A percentile compares a stretch with the other conserved stretches of the same genome.
These are phyloP conservation scores for Paralichthys olivaceus DNA, from an alignment of 2,113 vertebrate species.

Conservation along the genomic window DNA sequence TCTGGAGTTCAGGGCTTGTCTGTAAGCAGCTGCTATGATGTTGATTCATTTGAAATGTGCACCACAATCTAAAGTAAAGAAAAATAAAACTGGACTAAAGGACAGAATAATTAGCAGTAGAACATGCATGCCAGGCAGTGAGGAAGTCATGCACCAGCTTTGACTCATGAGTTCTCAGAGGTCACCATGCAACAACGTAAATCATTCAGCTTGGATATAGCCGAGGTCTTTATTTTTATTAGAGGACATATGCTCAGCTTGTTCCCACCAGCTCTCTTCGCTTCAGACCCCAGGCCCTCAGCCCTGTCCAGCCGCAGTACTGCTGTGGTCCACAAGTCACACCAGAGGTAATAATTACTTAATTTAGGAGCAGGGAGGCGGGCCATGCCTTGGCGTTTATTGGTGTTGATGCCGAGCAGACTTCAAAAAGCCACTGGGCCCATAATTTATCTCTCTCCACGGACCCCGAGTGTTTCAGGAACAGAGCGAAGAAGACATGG, in stretches of 20 bases:
- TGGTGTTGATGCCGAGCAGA: conserved; percentile 76
- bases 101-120: conserved; percentile 20
- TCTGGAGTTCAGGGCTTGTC: too few species aligned
- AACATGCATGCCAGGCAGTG: conserved; percentile 27
- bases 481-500: conserved; percentile 60
- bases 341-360: conserved; percentile 78
- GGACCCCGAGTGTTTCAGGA: conserved; percentile 70
- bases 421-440: conserved; percentile 79
- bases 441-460: conserved; percentile 77
- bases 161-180: conserved; percentile 43
- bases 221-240: conserved; percentile 66
- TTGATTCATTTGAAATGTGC: conserved; percentile 30
- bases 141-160: conserved; percentile 32
- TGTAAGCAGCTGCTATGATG: not conserved
- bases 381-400: conserved; percentile 71
- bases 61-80: conserved; percentile 1
- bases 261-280: conserved; percentile 36
- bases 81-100: not conserved
- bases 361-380: conserved; percentile 77
- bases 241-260: conserved; percentile 63
- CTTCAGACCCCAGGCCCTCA: conserved; percentile 33
- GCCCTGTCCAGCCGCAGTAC: conserved; percentile 32
- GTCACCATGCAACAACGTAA: conserved; percentile 51
- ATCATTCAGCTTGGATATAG: conserved; percentile 58
- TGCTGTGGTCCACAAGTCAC: conserved; percentile 65